phyloP scores from a whole-genome alignment of 1,140 invertebrate species.

The Drosophila erecta region DNA sequence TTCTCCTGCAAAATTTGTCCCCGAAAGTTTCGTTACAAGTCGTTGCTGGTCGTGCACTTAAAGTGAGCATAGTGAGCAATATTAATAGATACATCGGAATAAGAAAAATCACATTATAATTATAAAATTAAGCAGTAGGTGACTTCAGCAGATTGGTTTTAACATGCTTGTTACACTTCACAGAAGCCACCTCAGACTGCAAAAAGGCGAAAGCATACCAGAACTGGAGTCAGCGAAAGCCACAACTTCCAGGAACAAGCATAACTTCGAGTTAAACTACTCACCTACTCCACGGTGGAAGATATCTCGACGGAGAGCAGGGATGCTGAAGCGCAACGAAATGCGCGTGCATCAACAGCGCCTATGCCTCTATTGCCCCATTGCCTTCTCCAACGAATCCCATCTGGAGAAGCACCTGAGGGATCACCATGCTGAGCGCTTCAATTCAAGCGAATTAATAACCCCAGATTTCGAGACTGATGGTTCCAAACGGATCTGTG shows the following conservation, averaged over 20 bases:
- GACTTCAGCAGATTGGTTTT: too few species aligned
- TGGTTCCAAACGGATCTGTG: background rate
- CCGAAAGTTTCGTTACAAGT: slow-evolving; percentile 2
- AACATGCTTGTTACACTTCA: too few species aligned
- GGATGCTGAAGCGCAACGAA: background rate
- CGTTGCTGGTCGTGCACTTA: background rate
- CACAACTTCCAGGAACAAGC: too few species aligned
- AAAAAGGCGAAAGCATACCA: slow-evolving; percentile 2
- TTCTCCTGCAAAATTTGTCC: slow-evolving; percentile 1
- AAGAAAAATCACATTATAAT: too few species aligned
- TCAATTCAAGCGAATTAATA: background rate
- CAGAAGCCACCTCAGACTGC: slow-evolving; percentile 4
- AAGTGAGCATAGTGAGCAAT: slow-evolving; percentile 1
- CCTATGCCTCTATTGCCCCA: background rate
- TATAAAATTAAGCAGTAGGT: too few species aligned
- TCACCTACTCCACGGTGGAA: background rate
- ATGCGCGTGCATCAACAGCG: background rate
- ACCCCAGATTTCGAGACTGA: background rate
- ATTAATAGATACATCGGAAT: too few species aligned
- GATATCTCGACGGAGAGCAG: slow-evolving; percentile 1
- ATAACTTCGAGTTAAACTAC: background rate
- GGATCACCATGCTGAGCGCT: background rate
- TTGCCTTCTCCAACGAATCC: slow-evolving; percentile 3
- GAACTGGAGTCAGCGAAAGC: background rate
- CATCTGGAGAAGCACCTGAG: slow-evolving; percentile 2